Evolutionary conservation across 2,888 invertebrate species (phyloP), one percentile per base, ranked within the genome.

Genomic region (Heteromyza rotundicornis): DNA sequence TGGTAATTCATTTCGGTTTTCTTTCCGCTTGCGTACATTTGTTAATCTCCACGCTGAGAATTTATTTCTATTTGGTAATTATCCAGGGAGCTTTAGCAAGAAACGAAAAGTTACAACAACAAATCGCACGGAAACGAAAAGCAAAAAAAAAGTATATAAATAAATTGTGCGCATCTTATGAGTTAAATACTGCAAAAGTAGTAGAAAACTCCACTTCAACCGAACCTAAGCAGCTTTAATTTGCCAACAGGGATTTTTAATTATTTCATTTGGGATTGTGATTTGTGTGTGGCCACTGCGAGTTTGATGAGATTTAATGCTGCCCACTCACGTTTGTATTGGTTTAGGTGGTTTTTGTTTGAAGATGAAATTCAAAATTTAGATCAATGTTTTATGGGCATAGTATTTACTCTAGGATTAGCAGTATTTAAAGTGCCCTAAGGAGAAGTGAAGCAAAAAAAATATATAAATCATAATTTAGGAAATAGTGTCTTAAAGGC

Each of bases 51-150:
- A 52, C 62, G 60, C 59, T 57, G 40, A 59, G 59, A 65, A 67
- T 70, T 68, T 70, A 69, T 67, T 67, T 68, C 67, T 61, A 64
- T 65, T 68, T 70, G 66, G 64, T 69, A 70, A 69, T 69, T 68
- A 70, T 68, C 67, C 53, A 57, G 56, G 51, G 58, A 64, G 35
- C 20, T 47, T 47, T 10, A 40, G n/a, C n/a, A n/a, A n/a, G n/a
- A n/a, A n/a, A n/a, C n/a, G n/a, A n/a, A n/a, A n/a, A n/a, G n/a
- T n/a, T n/a, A n/a, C n/a, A n/a, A n/a, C n/a, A n/a, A n/a, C n/a
- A n/a, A n/a, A n/a, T n/a, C 47, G 17, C 14, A 20, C 17, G 19
- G 14, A 5, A 57, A 35, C 32, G 32, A 51, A 12, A 1, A 35
- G 14, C 8, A 40, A 2, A 56, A 8, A 36, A 7, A 50, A 12